Evolutionary conservation across 2,888 invertebrate species (phyloP), one percentile per base, ranked within the genome.

Genomic region (Ellobium chinense): DNA sequence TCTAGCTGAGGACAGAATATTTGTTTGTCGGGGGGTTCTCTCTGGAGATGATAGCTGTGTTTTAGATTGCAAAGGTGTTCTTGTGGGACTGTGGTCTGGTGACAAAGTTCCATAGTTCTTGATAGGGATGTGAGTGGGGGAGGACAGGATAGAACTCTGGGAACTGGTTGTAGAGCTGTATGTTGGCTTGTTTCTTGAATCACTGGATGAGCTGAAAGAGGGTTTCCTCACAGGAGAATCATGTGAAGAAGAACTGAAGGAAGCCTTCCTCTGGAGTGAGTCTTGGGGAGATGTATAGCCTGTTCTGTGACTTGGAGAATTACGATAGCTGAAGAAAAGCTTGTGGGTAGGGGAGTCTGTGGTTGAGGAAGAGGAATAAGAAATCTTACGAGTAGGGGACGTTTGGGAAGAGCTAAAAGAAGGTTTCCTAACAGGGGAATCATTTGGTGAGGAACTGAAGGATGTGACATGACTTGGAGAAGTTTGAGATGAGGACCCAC

Each of bases 171-270:
- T 80, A 27, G 80, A 80, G 46, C 80, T 80, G 63, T 75, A 80
- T 7, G 75, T 80, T 58, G 69, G 80, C 37, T 75, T 66, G 31
- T 80, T 73, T 37, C 62, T 73, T 9, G 80, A 80, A 18, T 80
- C 80, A 34, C 75, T 75, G 37, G 75, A 75, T 18, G 80, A 80
- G 46, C 80, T 80, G 34, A 80, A 80, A 5, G 80, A 80, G 36
- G 80, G 80, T 70, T 80, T 80, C 31, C 80, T 68, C 21, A 80
- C 80, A 24, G 80, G 80, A 31, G 80, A 80, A 14, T 62, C 80
- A 75, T 75, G 74, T 37, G 80, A 80, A 24, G 80, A 80, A n/a
- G 80, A 80, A 36, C 80, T 80, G 66, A 80, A 80, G 21, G 80
- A 80, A n/a, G 80, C 75, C 12, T 80, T 75, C 29, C 80, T 68